Base-by-base conservation (phyloP, 2,797 vertebrate genomes). In the Babyrousa celebensis region DNA sequence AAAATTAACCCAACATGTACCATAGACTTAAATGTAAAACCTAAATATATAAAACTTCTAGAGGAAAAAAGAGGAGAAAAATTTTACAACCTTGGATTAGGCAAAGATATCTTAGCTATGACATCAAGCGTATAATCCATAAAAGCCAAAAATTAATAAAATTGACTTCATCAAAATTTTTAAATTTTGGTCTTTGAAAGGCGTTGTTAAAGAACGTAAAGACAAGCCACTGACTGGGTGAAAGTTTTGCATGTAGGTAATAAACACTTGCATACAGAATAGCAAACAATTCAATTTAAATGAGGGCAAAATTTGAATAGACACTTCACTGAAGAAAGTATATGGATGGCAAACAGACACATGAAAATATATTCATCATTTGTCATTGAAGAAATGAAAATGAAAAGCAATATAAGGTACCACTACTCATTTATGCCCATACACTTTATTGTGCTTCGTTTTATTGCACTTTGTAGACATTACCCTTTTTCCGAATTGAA, bases 281-380 rank as follows among this genome's bases (percentile, higher is more conserved):
- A 60, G 21, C 21, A 79, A 91, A 56, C 32, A 78, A 18, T 15
- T 18, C 15, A 21, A 88, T 78, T 88, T 84, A 84, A 86, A 78
- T 32, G n/a, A 36, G 77, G 27, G 63, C 9, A 94, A 65, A 25
- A 79, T 67, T 40, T 84, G 78, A 89, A 68, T 71, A 79, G 48
- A 65, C 23, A 48, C 20, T 93, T 85, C 23, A 72, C 9, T 32
- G 72, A 85, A 52, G 32, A 78, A 92, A 77, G 72, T 75, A 63
- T 52, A 29, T 75, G 72, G 88, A 80, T 89, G 89, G 18, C 23
- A 86, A 74, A 63, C 68, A 74, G 43, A 60, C 65, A 72, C 25
- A 72, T 63, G 32, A 65, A 96, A 72, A 84, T 21, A 67, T 80
- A 40, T 11, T 89, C 65, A 84, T 94, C 8, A 74, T 85, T 96